Percentiles rank a stretch among this genome's conserved stretches.
phyloP scores from a whole-genome alignment of 2,113 vertebrate genomes.

The Calyptomena viridis region DNA sequence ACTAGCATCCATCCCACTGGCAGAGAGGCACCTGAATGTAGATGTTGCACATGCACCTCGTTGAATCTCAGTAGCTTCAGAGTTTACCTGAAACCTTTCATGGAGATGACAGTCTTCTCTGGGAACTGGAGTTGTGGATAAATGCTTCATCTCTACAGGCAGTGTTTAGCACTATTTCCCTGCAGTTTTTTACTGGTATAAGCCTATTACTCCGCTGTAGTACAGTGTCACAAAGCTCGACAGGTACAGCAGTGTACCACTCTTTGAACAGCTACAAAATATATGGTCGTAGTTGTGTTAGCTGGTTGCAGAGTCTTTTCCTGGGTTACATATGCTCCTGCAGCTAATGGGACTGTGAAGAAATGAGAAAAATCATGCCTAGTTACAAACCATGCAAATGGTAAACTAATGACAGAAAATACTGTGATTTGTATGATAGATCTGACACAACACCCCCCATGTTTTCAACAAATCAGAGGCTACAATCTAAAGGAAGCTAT shows the following conservation, averaged over 20 bases:
- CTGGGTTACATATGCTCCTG: background rate
- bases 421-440: background rate
- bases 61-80: background rate
- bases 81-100: background rate
- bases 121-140: rapidly evolving
- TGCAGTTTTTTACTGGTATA: background rate
- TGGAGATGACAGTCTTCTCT: background rate
- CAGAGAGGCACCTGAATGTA: background rate
- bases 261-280: background rate
- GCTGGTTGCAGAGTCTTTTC: background rate
- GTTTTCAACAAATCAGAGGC: background rate
- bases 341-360: background rate
- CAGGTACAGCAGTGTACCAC: background rate
- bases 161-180: background rate
- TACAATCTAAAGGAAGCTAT: background rate
- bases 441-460: background rate
- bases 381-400: background rate
- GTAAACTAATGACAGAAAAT: background rate
- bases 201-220: background rate
- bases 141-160: background rate
- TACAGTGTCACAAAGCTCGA: background rate
- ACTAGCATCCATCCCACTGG: background rate
- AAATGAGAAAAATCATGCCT: background rate
- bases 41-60: background rate
- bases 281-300: rapidly evolving